These are phyloP conservation scores for Gavia stellata DNA, from an alignment of 2,113 vertebrate genomes.

Conservation along the genomic window DNA sequence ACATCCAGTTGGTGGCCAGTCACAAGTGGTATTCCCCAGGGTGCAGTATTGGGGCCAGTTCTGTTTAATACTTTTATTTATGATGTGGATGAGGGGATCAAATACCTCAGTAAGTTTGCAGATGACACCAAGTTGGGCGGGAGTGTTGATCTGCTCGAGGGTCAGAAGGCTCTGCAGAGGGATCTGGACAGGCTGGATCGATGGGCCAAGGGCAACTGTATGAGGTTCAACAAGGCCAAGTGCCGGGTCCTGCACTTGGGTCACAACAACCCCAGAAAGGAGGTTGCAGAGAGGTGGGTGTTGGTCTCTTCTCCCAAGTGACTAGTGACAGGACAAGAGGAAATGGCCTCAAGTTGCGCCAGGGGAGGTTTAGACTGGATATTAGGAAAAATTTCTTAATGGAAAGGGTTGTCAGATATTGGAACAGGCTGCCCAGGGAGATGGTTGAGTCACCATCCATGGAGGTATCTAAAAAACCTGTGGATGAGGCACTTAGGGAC, in stretches of 20 bases:
- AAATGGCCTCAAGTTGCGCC: not conserved
- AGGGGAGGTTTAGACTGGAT: not conserved
- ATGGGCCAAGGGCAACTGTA: not conserved
- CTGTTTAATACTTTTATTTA: not conserved
- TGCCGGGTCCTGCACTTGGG: not conserved
- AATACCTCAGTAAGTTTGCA: not conserved
- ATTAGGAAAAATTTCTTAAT: not conserved
- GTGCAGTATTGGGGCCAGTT: too few species aligned
- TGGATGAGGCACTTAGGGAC: too few species aligned
- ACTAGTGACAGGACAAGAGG: not conserved
- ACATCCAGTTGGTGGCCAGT: not conserved
- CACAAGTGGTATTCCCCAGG: not conserved
- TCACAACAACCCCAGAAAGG: not conserved
- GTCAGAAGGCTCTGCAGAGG: not conserved
- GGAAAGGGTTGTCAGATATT: accelerated
- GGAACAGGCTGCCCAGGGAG: not conserved
- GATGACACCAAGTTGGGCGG: not conserved
- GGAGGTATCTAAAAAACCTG: accelerated
- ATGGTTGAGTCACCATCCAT: not conserved
- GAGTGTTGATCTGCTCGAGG: not conserved
- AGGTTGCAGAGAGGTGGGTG: not conserved
- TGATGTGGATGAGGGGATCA: not conserved
- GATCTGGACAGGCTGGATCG: not conserved
- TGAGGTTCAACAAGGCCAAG: not conserved
- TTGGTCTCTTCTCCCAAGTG: not conserved